Percentiles rank a stretch among this genome's conserved stretches.
Conservation (phyloP, 2,113 vertebrate genomes). For the Cololabis saira region DNA sequence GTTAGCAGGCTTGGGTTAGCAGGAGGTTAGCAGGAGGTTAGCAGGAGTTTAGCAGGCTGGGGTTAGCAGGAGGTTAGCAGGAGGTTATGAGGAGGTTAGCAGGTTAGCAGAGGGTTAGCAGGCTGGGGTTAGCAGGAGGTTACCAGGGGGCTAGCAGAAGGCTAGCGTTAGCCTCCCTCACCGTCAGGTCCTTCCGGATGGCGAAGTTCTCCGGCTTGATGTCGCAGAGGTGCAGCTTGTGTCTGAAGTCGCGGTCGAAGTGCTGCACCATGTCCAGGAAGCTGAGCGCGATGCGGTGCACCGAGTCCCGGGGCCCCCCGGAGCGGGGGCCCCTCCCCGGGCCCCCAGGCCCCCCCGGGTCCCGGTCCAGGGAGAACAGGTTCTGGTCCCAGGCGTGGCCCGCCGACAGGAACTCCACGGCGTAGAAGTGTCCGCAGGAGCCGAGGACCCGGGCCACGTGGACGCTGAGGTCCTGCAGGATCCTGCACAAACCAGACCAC, state of each 20-base stretch:
- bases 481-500: slow-evolving; percentile 28
- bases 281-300: slow-evolving; percentile 89
- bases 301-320: slow-evolving; percentile 75
- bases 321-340: too few relatives aligned
- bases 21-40: too few relatives aligned
- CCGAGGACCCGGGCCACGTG: slow-evolving; percentile 91
- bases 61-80: too few relatives aligned
- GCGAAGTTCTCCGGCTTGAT: slow-evolving; percentile 98
- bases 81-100: too few relatives aligned
- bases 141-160: too few relatives aligned
- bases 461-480: slow-evolving; percentile 90
- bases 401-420: slow-evolving; percentile 91
- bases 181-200: slow-evolving; percentile 93
- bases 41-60: too few relatives aligned
- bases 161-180: too few relatives aligned
- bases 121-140: too few relatives aligned
- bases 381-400: slow-evolving; percentile 90
- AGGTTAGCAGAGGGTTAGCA: too few relatives aligned
- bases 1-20: too few relatives aligned
- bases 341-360: too few relatives aligned
- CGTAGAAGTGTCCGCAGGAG: slow-evolving; percentile 97
- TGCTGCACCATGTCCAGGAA: slow-evolving; percentile 95
- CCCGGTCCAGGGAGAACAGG: slow-evolving; percentile 92
- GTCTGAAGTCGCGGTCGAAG: slow-evolving; percentile 93
- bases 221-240: slow-evolving; percentile 95